Evolutionary conservation across 2,113 vertebrate species (phyloP).

Genomic region (Anguilla rostrata): DNA sequence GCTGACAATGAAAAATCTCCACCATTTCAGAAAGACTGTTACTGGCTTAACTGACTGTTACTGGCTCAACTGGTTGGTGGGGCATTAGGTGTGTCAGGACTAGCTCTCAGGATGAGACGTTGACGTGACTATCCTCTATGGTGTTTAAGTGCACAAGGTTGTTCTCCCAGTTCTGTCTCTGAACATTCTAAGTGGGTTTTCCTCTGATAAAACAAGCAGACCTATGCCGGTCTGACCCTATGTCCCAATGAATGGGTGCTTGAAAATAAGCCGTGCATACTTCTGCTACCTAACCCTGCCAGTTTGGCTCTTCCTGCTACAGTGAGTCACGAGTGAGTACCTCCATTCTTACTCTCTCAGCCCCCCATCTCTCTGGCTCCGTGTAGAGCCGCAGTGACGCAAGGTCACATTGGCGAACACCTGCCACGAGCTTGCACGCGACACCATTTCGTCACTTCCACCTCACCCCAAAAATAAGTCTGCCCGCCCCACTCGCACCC

Average conservation of each 20-base stretch:
- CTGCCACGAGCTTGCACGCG: neutral
- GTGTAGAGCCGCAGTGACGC: neutral
- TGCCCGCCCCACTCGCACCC: neutral
- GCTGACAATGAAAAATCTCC: no score
- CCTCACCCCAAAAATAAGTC: neutral
- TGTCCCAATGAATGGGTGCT: neutral
- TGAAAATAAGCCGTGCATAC: neutral
- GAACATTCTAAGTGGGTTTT: neutral
- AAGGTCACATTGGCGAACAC: neutral
- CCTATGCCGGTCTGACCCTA: neutral
- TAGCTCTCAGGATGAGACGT: neutral
- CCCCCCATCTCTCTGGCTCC: neutral
- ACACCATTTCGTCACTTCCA: neutral
- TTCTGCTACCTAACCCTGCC: neutral
- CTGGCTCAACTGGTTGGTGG: neutral
- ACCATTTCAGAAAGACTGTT: no score
- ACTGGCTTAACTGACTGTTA: neutral
- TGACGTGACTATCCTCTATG: neutral
- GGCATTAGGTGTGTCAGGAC: neutral
- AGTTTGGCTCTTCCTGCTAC: neutral
- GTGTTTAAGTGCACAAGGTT: neutral
- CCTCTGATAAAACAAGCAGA: neutral
- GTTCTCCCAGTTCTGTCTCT: neutral
- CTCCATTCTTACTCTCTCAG: neutral
- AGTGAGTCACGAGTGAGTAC: slow-evolving; percentile 17